Percentiles rank a stretch among this genome's conserved stretches.
phyloP scores from a whole-genome alignment of 2,888 invertebrate species.

The Colostygia pectinataria region DNA sequence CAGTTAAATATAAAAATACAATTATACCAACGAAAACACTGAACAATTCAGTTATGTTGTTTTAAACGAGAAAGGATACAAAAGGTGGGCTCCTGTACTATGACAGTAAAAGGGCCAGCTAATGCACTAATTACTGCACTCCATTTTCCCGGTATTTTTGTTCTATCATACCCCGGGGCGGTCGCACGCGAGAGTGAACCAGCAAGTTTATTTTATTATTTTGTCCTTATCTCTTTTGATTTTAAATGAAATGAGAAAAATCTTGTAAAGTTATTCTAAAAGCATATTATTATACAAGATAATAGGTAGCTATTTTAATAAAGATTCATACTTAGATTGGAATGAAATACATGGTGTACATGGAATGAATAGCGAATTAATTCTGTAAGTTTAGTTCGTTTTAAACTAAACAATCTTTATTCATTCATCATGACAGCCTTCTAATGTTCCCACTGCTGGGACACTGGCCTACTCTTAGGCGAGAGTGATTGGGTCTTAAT shows the following conservation, averaged over 20 bases:
- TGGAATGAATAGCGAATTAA: too few relatives aligned
- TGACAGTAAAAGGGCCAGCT: slow-evolving; percentile 44
- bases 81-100: slow-evolving; percentile 39
- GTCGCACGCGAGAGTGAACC: slow-evolving; percentile 7
- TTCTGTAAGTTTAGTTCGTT: too few relatives aligned
- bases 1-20: too few relatives aligned
- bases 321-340: neutral
- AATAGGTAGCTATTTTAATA: neutral
- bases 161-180: slow-evolving; percentile 45
- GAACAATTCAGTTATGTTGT: too few relatives aligned
- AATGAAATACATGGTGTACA: too few relatives aligned
- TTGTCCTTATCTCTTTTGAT: neutral
- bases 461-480: too few relatives aligned
- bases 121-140: slow-evolving; percentile 65
- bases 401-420: too few relatives aligned
- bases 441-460: too few relatives aligned
- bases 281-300: slow-evolving; percentile 2
- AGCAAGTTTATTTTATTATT: slow-evolving; percentile 2
- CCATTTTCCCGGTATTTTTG: slow-evolving; percentile 55
- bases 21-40: neutral
- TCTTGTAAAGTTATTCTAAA: neutral
- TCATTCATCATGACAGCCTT: too few relatives aligned
- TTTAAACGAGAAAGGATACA: neutral
- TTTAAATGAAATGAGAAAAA: slow-evolving; percentile 5
- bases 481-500: too few relatives aligned